These are phyloP conservation scores for Solea solea DNA, from an alignment of 2,113 vertebrate species.

Conservation along the genomic window DNA sequence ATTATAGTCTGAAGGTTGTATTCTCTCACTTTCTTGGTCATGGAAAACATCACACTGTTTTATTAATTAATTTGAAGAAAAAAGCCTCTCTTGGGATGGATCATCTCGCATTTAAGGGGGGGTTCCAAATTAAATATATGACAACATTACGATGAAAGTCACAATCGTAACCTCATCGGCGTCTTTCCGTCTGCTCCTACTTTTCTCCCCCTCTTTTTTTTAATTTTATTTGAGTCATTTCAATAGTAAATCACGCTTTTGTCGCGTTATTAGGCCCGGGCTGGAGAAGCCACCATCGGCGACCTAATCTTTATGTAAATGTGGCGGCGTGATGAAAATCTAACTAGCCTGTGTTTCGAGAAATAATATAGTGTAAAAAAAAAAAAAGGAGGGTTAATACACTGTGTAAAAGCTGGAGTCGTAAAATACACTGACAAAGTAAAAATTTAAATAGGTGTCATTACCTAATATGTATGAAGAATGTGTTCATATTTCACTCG, in stretches of 20 bases:
- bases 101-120: too few species aligned
- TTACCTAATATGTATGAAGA: constrained; percentile 2
- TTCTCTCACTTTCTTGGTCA: too few species aligned
- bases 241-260: too few species aligned
- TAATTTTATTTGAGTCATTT: too few species aligned
- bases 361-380: constrained; percentile 25
- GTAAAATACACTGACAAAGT: constrained; percentile 9
- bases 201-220: too few species aligned
- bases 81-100: too few species aligned
- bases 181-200: too few species aligned
- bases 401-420: not conserved
- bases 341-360: constrained; percentile 18
- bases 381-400: constrained; percentile 11
- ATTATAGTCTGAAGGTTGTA: too few species aligned
- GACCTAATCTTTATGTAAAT: constrained; percentile 46
- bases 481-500: constrained; percentile 17
- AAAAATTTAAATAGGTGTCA: not conserved
- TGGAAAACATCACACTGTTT: too few species aligned
- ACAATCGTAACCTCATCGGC: not conserved
- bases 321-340: constrained; percentile 26
- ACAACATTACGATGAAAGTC: not conserved
- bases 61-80: too few species aligned
- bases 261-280: too few species aligned
- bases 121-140: too few species aligned
- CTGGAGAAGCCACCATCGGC: not conserved